These are phyloP conservation scores for Trissolcus japonicus DNA, from an alignment of 2,888 invertebrate genomes.

Conservation along the genomic window DNA sequence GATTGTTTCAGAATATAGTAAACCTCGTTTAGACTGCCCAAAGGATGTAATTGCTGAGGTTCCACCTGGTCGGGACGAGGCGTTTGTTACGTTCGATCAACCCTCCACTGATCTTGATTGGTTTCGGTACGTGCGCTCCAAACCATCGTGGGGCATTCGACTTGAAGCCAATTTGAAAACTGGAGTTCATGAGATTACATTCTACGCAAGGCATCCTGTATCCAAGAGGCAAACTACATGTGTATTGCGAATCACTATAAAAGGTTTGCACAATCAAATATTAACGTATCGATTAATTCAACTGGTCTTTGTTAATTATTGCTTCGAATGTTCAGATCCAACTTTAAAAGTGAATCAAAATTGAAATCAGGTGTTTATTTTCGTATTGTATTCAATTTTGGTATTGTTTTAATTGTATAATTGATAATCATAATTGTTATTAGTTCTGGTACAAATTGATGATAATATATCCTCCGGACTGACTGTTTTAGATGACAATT, in stretches of 20 bases:
- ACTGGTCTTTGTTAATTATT: no score
- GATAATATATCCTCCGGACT: no score
- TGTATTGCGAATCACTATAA: constrained; percentile 74
- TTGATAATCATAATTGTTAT: no score
- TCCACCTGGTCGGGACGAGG: constrained; percentile 74
- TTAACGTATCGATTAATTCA: no score
- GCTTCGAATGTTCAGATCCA: no score
- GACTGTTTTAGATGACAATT: background rate
- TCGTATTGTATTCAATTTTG: no score
- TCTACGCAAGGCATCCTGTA: constrained; percentile 77
- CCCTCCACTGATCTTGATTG: constrained; percentile 79
- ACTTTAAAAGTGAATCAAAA: no score
- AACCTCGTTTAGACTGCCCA: constrained; percentile 78
- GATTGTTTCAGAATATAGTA: constrained; percentile 74
- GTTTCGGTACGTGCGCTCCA: constrained; percentile 77
- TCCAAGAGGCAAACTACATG: constrained; percentile 77
- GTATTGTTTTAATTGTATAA: no score
- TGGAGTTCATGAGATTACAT: constrained; percentile 77
- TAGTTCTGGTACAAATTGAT: no score
- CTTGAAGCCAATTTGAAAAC: constrained; percentile 77
- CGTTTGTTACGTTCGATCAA: constrained; percentile 77
- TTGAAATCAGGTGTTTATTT: no score
- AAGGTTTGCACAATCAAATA: constrained; percentile 62
- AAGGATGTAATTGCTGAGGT: constrained; percentile 76
- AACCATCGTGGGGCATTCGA: constrained; percentile 77